Evolutionary conservation across 2,888 invertebrate species (phyloP), one percentile per base, ranked within the genome.

Genomic region (Carabus problematicus): DNA sequence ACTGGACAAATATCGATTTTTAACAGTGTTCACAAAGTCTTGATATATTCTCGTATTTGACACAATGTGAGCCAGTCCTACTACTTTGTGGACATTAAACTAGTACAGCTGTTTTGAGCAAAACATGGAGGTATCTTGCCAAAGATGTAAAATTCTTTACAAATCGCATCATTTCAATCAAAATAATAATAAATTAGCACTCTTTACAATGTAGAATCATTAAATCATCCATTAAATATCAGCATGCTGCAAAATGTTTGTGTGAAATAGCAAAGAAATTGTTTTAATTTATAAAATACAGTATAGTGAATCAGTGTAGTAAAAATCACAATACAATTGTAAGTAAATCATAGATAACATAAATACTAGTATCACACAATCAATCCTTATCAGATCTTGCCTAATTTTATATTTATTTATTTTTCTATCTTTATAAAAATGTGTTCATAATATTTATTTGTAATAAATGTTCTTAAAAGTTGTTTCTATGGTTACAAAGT

Each of bases 1-100:
- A 54, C 29, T 69, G 54, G 43, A 69, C 69, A 45, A 40, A 55
- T 69, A 69, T 69, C 62, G 69, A 69, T 69, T 69, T 62, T 62
- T 14, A 18, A 14, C 4, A 16, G 52, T 69, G 69, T 59, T 59
- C 66, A 59, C 41, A 66, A 66, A 66, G 58, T 59, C 64, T 3
- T 39, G 39, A 66, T 49, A 63, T 55, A 64, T 16, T 41, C 59
- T 66, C 47, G 14, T 14, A 18, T 49, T 41, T 49, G 47, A 39
- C 47, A 49, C 59, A 58, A 47, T 47, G 59, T 59, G 49, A 58
- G 59, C 59, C 58, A 66, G 45, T 47, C 58, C 56, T 43, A 14
- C 39, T 58, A 58, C 40, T 66, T 66, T 66, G 41, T 59, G 66
- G 59, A 45, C 66, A 66, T 40, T 43, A 58, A 56, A 45, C 43